Evolutionary conservation across 2,888 invertebrate species (phyloP).

Genomic region (Agriopis marginaria): DNA sequence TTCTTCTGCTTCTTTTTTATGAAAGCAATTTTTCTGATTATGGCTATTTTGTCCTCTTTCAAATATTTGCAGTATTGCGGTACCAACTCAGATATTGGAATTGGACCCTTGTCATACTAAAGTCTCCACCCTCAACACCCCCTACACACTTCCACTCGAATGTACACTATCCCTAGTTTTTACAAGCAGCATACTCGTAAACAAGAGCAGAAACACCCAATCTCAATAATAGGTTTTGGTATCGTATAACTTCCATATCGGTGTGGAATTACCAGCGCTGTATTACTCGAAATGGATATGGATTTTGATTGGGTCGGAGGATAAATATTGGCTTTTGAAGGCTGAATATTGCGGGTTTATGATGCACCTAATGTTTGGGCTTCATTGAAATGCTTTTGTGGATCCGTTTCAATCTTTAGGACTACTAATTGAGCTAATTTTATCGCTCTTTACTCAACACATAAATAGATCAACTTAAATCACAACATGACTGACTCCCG

Average conservation of each 20-base stretch:
- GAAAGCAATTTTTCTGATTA: background rate
- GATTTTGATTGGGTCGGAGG: slow-evolving; percentile 43
- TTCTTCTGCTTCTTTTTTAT: background rate
- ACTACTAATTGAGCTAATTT: background rate
- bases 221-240: slow-evolving; percentile 48
- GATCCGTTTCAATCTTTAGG: background rate
- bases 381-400: slow-evolving; percentile 17
- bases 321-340: slow-evolving; percentile 42
- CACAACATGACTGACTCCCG: no score
- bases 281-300: slow-evolving; percentile 42
- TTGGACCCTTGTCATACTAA: slow-evolving; percentile 16
- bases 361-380: slow-evolving; percentile 31
- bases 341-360: slow-evolving; percentile 34
- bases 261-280: slow-evolving; percentile 44
- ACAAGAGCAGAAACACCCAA: slow-evolving; percentile 46
- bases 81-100: slow-evolving; percentile 11
- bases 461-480: no score
- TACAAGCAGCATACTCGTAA: slow-evolving; percentile 43
- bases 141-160: slow-evolving; percentile 12
- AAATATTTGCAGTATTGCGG: background rate
- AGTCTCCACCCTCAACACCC: slow-evolving; percentile 1
- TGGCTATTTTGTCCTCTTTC: background rate
- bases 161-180: slow-evolving; percentile 33
- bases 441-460: background rate
- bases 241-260: slow-evolving; percentile 44